phyloP scores from a whole-genome alignment of 2,113 vertebrate genomes.

The Oryzias woworae region DNA sequence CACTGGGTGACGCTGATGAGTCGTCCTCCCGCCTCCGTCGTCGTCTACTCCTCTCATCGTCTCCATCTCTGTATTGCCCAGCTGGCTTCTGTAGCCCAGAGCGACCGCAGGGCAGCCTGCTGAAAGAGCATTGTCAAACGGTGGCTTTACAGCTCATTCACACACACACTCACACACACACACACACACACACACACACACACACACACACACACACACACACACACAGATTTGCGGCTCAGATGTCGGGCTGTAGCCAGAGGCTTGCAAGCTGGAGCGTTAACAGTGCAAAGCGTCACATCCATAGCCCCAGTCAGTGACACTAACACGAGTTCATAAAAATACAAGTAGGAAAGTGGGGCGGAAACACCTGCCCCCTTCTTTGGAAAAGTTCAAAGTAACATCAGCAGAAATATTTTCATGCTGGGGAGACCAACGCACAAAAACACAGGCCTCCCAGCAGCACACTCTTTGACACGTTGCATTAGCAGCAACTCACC shows the following conservation, averaged over 20 bases:
- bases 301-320: slow-evolving; percentile 63
- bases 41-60: slow-evolving; percentile 38
- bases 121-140: slow-evolving; percentile 78
- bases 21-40: slow-evolving; percentile 35
- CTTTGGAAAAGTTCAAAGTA: slow-evolving; percentile 41
- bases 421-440: slow-evolving; percentile 44
- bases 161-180: slow-evolving; percentile 34
- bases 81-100: slow-evolving; percentile 76
- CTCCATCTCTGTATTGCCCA: slow-evolving; percentile 64
- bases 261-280: slow-evolving; percentile 78
- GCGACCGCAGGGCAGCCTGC: slow-evolving; percentile 73
- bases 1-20: slow-evolving; percentile 71
- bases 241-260: slow-evolving; percentile 74
- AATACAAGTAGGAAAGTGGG: slow-evolving; percentile 46
- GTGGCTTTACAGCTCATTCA: slow-evolving; percentile 75
- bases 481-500: slow-evolving; percentile 40
- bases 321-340: slow-evolving; percentile 65
- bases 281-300: slow-evolving; percentile 72
- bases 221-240: slow-evolving; percentile 70
- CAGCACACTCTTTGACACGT: slow-evolving; percentile 39
- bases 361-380: slow-evolving; percentile 59
- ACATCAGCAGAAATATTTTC: slow-evolving; percentile 54
- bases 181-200: slow-evolving; percentile 34
- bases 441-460: slow-evolving; percentile 39
- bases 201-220: slow-evolving; percentile 38